Percentiles rank a stretch among this genome's conserved stretches.
phyloP scores from a whole-genome alignment of 1,140 invertebrate species.

The Brachionus rubens region DNA sequence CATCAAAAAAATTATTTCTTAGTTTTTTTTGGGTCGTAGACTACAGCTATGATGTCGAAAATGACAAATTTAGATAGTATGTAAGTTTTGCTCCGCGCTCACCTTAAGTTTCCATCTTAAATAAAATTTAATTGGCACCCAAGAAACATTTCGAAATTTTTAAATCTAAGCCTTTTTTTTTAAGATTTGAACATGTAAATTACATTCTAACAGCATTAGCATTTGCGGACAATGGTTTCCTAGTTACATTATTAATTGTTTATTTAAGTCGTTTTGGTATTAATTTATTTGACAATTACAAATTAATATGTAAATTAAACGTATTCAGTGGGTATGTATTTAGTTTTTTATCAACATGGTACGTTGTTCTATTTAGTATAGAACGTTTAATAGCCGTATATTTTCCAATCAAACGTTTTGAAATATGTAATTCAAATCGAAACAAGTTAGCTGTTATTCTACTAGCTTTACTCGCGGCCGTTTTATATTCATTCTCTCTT shows the following conservation, averaged over 20 bases:
- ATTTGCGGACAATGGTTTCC: constrained; percentile 62
- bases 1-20: no score
- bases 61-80: no score
- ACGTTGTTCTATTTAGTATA: constrained; percentile 58
- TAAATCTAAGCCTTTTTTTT: constrained; percentile 48
- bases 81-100: no score
- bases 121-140: no score
- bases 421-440: constrained; percentile 51
- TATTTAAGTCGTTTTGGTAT: constrained; percentile 64
- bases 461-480: constrained; percentile 47
- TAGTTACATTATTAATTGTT: constrained; percentile 60
- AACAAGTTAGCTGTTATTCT: constrained; percentile 49
- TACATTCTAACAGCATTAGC: constrained; percentile 64
- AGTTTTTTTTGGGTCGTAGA: no score
- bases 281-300: constrained; percentile 49
- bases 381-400: constrained; percentile 57
- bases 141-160: no score
- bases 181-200: constrained; percentile 63
- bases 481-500: constrained; percentile 51
- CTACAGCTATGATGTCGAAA: no score
- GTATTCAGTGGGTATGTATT: constrained; percentile 56
- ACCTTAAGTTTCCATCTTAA: no score
- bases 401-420: constrained; percentile 53
- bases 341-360: constrained; percentile 58
- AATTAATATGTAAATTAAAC: constrained; percentile 52